phyloP scores from a whole-genome alignment of 2,888 invertebrate genomes.

The Phyllotreta striolata region DNA sequence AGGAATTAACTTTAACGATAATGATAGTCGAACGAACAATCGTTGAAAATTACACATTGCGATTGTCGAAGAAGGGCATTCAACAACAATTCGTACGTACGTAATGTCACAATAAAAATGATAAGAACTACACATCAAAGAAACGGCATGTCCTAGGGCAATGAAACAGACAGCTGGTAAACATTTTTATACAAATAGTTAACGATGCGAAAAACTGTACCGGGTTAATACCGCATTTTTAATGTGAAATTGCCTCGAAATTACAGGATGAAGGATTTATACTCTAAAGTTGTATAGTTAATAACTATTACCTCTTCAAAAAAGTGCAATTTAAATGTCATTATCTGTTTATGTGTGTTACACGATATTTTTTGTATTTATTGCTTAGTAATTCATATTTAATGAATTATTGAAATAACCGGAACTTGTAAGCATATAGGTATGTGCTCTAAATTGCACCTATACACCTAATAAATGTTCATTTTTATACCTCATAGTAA shows the following conservation, averaged over 20 bases:
- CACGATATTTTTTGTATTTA: constrained; percentile 37
- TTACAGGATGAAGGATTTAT: constrained; percentile 48
- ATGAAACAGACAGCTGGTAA: constrained; percentile 47
- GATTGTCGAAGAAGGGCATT: constrained; percentile 2
- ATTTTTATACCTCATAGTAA: no score
- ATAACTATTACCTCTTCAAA: constrained; percentile 44
- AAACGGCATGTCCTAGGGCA: constrained; percentile 44
- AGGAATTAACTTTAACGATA: constrained; percentile 9
- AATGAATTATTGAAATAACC: constrained; percentile 39
- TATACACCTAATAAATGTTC: no score
- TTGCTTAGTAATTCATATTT: constrained; percentile 40
- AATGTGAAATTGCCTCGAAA: constrained; percentile 48
- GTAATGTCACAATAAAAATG: constrained; percentile 10
- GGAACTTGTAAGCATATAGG: background rate
- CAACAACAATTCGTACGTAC: constrained; percentile 8
- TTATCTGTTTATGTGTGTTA: constrained; percentile 42
- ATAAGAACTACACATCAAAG: constrained; percentile 14
- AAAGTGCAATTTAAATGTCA: constrained; percentile 49
- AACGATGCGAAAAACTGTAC: constrained; percentile 52
- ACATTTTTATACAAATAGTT: constrained; percentile 48
- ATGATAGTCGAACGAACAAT: constrained; percentile 2
- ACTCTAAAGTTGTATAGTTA: constrained; percentile 41
- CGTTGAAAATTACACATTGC: constrained; percentile 16
- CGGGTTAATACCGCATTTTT: constrained; percentile 49
- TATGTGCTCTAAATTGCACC: no score